phyloP scores from a whole-genome alignment of 2,797 vertebrate species.

The Coregonus ussuriensis region DNA sequence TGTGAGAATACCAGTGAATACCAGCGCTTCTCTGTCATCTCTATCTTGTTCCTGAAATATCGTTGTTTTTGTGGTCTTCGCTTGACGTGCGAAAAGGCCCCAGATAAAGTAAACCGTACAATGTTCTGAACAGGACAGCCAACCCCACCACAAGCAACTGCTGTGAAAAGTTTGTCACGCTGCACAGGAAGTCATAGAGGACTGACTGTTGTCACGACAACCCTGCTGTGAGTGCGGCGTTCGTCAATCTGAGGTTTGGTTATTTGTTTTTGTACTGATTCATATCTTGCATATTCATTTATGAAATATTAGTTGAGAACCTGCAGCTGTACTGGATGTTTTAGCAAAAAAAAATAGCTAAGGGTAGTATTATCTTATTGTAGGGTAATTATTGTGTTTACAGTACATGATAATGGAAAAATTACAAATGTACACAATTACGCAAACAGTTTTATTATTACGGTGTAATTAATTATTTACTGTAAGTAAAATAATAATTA shows the following conservation, averaged over 20 bases:
- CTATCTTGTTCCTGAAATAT: slow-evolving; percentile 23
- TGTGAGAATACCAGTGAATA: slow-evolving; percentile 1
- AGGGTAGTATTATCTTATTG: too few relatives aligned
- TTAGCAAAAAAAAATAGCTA: too few relatives aligned
- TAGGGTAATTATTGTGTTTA: too few relatives aligned
- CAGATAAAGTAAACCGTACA: slow-evolving; percentile 29
- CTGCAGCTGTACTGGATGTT: too few relatives aligned
- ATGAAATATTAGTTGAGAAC: not conserved
- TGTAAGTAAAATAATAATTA: too few relatives aligned
- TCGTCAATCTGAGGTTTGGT: not conserved
- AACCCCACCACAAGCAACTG: not conserved
- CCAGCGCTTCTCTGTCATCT: not conserved
- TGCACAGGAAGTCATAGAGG: too few relatives aligned
- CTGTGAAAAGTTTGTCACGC: slow-evolving; percentile 21
- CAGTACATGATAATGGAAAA: not conserved
- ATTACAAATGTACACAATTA: too few relatives aligned
- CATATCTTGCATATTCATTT: slow-evolving; percentile 2
- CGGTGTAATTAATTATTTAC: too few relatives aligned
- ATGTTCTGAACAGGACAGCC: slow-evolving; percentile 26
- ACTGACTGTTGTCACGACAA: not conserved
- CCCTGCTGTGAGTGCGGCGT: not conserved
- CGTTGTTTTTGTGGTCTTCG: slow-evolving; percentile 24
- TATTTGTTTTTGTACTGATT: slow-evolving; percentile 19
- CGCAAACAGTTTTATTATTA: too few relatives aligned
- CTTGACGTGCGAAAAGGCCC: slow-evolving; percentile 30